phyloP scores from a whole-genome alignment of 2,888 invertebrate genomes.

The Pterobdella sp. region DNA sequence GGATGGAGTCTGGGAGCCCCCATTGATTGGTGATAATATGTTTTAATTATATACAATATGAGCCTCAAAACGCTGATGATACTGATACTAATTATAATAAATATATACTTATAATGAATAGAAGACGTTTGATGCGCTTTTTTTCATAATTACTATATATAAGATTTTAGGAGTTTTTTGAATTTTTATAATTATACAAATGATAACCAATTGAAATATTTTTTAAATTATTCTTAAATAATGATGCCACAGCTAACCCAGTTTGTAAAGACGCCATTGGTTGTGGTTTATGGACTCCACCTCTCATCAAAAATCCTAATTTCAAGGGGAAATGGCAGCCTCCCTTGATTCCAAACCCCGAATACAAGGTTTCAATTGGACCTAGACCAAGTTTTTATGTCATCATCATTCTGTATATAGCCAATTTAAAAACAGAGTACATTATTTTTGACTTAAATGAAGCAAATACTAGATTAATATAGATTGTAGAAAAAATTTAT shows the following conservation, averaged over 20 bases:
- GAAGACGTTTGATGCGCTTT: too few species aligned
- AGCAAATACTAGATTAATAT: too few species aligned
- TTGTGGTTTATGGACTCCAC: constrained; percentile 85
- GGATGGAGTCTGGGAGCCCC: constrained; percentile 97
- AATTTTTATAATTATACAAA: too few species aligned
- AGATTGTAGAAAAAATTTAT: too few species aligned
- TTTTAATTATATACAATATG: not conserved
- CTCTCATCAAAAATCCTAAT: constrained; percentile 78
- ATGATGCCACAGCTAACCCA: constrained; percentile 64
- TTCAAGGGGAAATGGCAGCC: constrained; percentile 93
- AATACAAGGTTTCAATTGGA: constrained; percentile 51
- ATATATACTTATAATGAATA: too few species aligned
- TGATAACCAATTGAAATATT: too few species aligned
- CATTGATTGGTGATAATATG: constrained; percentile 60
- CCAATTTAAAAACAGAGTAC: not conserved
- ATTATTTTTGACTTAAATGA: constrained; percentile 27
- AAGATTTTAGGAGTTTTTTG: too few species aligned
- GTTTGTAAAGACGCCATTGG: constrained; percentile 70
- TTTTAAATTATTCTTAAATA: not conserved
- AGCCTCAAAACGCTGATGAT: too few species aligned
- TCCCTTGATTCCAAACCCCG: constrained; percentile 55
- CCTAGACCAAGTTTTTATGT: not conserved
- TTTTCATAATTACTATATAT: too few species aligned
- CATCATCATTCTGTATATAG: not conserved
- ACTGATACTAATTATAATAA: too few species aligned